Evolutionary conservation across 2,113 vertebrate genomes (phyloP).

Genomic region (Martes martes): DNA sequence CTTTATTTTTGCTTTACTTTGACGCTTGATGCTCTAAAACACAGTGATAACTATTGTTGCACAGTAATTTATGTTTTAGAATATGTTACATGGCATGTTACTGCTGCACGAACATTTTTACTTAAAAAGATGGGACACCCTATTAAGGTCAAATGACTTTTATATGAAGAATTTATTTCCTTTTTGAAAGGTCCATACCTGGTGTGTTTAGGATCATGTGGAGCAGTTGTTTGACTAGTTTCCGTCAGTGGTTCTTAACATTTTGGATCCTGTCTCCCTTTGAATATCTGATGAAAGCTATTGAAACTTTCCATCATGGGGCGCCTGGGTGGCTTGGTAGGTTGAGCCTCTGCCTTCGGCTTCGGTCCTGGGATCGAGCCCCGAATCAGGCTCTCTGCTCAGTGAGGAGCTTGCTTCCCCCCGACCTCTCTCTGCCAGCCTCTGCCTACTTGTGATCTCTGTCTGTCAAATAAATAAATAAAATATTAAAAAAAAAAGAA

Average conservation of each 20-base stretch:
- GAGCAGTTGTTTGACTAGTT: background rate
- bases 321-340: no score
- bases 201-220: background rate
- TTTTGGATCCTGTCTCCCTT: conserved; percentile 1
- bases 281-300: background rate
- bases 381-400: no score
- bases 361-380: no score
- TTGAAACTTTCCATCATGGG: background rate
- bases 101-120: conserved; percentile 23
- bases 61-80: conserved; percentile 20
- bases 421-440: no score
- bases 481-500: no score
- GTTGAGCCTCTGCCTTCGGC: no score
- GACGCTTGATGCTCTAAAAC: background rate
- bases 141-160: background rate
- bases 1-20: conserved; percentile 44
- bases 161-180: background rate
- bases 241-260: background rate
- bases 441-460: no score
- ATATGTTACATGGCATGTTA: background rate
- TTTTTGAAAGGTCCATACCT: background rate
- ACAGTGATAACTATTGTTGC: background rate
- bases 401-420: no score
- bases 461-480: no score
- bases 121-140: background rate